Evolutionary conservation across 2,113 vertebrate species (phyloP), one percentile per base, ranked within the genome.

Genomic region (Sceloporus tristichus): DNA sequence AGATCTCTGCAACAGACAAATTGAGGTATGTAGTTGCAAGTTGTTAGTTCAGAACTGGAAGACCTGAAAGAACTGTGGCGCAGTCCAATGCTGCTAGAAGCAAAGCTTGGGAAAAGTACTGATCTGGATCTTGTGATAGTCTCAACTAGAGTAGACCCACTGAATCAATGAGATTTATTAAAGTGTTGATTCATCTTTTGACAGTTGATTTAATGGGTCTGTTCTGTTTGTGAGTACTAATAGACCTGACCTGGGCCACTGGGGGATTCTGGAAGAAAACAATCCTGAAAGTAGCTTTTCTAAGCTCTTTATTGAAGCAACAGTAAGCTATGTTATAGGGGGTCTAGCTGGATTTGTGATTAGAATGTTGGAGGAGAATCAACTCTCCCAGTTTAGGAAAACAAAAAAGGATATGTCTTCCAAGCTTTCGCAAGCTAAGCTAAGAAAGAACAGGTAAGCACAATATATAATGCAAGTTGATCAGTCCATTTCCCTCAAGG

Each of bases 401-500:
- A 87, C 29, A 81, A 70, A 78, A 54, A 78, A 54, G 29, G 11
- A 71, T 78, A 16, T 66, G 91, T 90, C 91, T 34, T 62, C 54
- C 81, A 65, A 53, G 91, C 9, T 27, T 78, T 29, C 66, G 48
- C 62, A 80, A 27, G 40, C 48, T 48, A 48, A 48, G 13, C 65
- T 83, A 75, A 66, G 53, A 65, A 83, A 79, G 80, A 92, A 68
- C 89, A 79, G 70, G 71, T 87, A 54, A 87, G 56, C 80, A 85
- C 65, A 76, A 38, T 18, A 48, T 27, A 48, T 27, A 87, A 91
- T 93, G 79, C 0, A 0, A 78, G 88, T 38, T 87, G 82, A 56
- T 88, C 92, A 87, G 73, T 76, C 75, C 65, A 80, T 87, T 88
- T 59, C 16, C 90, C 87, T 82, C 66, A 87, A 88, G 40, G 78